Evolutionary conservation across 35 echinoderm and acorn worm species (phyloP).

Genomic region (Lytechinus variegatus): DNA sequence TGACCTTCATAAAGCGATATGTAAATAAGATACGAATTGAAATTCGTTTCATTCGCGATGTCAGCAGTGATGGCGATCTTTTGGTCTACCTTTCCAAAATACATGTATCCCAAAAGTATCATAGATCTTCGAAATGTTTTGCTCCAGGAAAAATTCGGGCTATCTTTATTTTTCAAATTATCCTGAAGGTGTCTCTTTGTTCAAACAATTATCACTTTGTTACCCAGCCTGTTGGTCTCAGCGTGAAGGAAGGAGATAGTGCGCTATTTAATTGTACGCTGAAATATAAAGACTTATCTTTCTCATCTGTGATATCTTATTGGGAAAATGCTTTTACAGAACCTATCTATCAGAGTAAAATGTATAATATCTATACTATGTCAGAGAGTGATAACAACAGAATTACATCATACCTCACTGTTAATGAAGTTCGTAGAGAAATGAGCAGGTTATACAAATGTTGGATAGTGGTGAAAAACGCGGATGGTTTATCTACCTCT

Average conservation of each 20-base stretch:
- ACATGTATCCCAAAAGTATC: neutral
- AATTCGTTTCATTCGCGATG: neutral
- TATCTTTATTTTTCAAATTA: neutral
- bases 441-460: neutral
- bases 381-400: neutral
- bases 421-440: neutral
- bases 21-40: no score
- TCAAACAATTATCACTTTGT: neutral
- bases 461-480: neutral
- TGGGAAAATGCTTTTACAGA: neutral
- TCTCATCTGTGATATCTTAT: neutral
- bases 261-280: neutral
- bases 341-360: neutral
- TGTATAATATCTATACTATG: neutral
- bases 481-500: neutral
- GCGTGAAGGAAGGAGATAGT: neutral
- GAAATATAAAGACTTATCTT: neutral
- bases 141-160: neutral
- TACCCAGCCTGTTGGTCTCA: neutral
- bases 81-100: neutral
- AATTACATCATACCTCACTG: neutral
- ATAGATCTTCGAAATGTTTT: neutral
- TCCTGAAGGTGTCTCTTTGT: neutral
- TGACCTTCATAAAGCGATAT: no score
- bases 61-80: neutral